Percentiles rank a stretch among this genome's conserved stretches.
These are phyloP conservation scores for Eupeodes latifasciatus DNA, from an alignment of 2,888 invertebrate species.

Conservation along the genomic window DNA sequence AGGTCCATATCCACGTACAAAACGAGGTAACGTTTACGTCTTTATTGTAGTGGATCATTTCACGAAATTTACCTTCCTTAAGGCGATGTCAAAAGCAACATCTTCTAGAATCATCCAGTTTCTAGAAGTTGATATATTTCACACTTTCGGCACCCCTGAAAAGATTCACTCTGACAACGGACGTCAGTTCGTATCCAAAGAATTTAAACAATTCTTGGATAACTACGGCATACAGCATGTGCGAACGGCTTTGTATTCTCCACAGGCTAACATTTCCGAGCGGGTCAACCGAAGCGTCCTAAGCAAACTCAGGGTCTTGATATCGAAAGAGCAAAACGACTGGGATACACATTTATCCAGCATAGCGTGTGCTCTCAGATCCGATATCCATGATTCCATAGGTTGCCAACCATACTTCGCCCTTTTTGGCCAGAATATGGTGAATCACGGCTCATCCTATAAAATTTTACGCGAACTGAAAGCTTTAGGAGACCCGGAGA, in stretches of 20 bases:
- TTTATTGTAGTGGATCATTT: constrained; percentile 48
- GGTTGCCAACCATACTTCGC: constrained; percentile 35
- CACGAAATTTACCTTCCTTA: constrained; percentile 50
- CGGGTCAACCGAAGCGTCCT: constrained; percentile 78
- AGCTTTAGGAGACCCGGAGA: constrained; percentile 10
- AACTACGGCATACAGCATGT: constrained; percentile 62
- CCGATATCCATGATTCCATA: constrained; percentile 9
- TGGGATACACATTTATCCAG: constrained; percentile 17
- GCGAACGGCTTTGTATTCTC: constrained; percentile 78
- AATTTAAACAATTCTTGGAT: constrained; percentile 46
- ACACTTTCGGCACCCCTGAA: constrained; percentile 77
- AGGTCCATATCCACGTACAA: constrained; percentile 53
- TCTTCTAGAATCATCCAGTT: constrained; percentile 9
- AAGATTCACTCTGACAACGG: constrained; percentile 77
- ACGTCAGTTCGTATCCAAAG: constrained; percentile 65
- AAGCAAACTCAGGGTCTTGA: constrained; percentile 74
- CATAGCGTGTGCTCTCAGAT: constrained; percentile 13
- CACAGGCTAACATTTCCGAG: constrained; percentile 80
- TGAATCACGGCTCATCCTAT: constrained; percentile 18
- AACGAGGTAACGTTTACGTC: constrained; percentile 23
- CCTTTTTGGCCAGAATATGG: constrained; percentile 37
- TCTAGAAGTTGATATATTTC: constrained; percentile 65
- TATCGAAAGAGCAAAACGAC: constrained; percentile 16
- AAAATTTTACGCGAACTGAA: constrained; percentile 4
- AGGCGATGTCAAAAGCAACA: constrained; percentile 19